Percentiles rank a stretch among this genome's conserved stretches.
Conservation (phyloP, 2,797 vertebrate species). For the Pachyuromys duprasi region DNA sequence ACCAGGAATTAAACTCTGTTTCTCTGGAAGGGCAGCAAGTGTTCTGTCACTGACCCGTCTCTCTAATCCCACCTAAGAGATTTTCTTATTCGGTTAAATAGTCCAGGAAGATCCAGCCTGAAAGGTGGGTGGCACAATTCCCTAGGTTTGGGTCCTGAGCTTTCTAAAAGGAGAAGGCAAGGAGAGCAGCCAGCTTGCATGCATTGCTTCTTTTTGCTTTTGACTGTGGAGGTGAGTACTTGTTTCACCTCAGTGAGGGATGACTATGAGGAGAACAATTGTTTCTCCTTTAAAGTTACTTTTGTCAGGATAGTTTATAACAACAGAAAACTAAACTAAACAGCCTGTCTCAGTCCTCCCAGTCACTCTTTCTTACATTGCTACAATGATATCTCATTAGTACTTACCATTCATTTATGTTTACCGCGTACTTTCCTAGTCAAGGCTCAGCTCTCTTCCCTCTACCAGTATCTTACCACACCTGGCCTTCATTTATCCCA, state of each 20-base stretch:
- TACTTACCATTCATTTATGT: not conserved
- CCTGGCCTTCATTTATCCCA: not conserved
- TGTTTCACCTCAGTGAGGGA: not conserved
- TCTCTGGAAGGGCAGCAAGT: not conserved
- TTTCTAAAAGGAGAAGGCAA: not conserved
- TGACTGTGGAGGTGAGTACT: too few relatives aligned
- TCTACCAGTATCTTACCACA: not conserved
- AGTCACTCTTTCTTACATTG: not conserved
- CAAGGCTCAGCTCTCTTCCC: not conserved
- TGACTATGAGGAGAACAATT: not conserved
- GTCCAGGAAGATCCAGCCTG: not conserved
- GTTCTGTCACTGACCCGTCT: not conserved
- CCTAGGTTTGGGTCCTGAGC: not conserved
- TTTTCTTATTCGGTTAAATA: not conserved
- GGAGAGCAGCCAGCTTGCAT: not conserved
- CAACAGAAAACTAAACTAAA: not conserved
- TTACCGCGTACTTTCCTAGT: not conserved
- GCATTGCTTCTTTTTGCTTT: not conserved
- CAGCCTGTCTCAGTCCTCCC: not conserved
- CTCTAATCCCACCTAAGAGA: not conserved
- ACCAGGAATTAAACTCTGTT: not conserved
- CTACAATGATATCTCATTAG: not conserved
- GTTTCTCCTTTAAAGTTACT: not conserved
- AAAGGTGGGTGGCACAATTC: not conserved
- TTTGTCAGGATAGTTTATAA: not conserved